A percentile compares a stretch with the other conserved stretches of the same genome.
Evolutionary conservation across 2,888 invertebrate genomes (phyloP).

Genomic region (Andrena camellia): DNA sequence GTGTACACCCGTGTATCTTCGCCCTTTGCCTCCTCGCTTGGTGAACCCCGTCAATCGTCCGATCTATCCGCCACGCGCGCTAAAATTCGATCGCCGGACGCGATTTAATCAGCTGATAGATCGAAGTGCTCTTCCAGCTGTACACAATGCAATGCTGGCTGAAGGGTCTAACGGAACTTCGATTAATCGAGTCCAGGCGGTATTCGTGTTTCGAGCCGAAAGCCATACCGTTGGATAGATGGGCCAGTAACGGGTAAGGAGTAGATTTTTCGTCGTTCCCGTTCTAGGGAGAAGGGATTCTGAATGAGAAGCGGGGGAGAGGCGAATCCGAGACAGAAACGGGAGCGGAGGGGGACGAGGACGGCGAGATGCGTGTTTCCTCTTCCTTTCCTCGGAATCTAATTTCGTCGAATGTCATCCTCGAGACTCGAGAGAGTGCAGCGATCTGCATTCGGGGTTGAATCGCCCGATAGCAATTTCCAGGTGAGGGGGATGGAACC

Average conservation of each 20-base stretch:
- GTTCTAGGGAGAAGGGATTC: constrained; percentile 18
- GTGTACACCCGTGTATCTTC: not conserved
- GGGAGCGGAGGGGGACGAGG: constrained; percentile 26
- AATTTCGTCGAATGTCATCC: constrained; percentile 80
- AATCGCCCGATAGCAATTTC: constrained; percentile 77
- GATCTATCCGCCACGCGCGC: not conserved
- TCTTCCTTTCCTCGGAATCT: constrained; percentile 76
- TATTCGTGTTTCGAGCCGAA: constrained; percentile 22
- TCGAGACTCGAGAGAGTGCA: constrained; percentile 72
- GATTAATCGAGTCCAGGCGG: constrained; percentile 36
- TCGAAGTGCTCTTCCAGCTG: not conserved
- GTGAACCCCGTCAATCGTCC: constrained; percentile 19
- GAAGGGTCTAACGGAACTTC: not conserved
- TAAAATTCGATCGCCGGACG: constrained; percentile 26
- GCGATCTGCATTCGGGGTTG: constrained; percentile 77
- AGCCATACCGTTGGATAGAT: constrained; percentile 53
- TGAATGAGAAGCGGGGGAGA: constrained; percentile 52
- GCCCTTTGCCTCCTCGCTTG: not conserved
- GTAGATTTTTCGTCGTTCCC: constrained; percentile 58
- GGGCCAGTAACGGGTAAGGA: constrained; percentile 39
- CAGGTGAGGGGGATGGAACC: constrained; percentile 61
- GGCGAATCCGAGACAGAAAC: constrained; percentile 54
- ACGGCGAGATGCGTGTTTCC: constrained; percentile 69
- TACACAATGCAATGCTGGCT: not conserved
- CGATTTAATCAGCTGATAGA: constrained; percentile 39